These are phyloP conservation scores for Parotocinclus haroldoi DNA, from an alignment of 2,797 vertebrate genomes.

Conservation along the genomic window DNA sequence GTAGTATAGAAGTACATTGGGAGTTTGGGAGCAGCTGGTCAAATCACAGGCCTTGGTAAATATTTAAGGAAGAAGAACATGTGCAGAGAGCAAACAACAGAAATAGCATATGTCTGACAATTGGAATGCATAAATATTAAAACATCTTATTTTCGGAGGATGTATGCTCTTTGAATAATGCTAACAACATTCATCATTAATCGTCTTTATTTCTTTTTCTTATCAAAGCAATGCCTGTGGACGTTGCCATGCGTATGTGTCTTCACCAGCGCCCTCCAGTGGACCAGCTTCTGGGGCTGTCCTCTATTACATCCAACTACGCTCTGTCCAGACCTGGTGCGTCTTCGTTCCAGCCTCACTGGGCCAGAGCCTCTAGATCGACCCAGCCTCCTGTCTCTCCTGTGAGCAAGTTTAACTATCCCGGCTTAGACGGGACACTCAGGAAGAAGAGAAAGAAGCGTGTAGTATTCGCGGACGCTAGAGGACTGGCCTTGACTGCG, in stretches of 20 bases:
- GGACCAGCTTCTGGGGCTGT: background rate
- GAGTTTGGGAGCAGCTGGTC: too few relatives aligned
- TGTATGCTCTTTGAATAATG: too few relatives aligned
- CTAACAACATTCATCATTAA: too few relatives aligned
- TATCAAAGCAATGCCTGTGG: slow-evolving; percentile 20
- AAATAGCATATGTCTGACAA: too few relatives aligned
- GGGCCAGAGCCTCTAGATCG: background rate
- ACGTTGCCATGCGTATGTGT: slow-evolving; percentile 1
- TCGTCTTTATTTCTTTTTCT: background rate
- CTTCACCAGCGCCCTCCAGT: background rate
- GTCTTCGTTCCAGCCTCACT: background rate
- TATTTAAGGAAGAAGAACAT: too few relatives aligned
- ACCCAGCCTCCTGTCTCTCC: background rate
- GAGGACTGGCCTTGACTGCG: slow-evolving; percentile 69
- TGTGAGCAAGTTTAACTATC: background rate
- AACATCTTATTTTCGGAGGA: too few relatives aligned
- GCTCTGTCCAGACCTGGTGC: background rate
- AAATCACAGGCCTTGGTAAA: too few relatives aligned
- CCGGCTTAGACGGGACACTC: slow-evolving; percentile 30
- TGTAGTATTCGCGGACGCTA: slow-evolving; percentile 79
- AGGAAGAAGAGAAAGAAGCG: slow-evolving; percentile 64
- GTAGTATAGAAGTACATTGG: too few relatives aligned
- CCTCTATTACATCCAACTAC: background rate
- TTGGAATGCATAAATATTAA: too few relatives aligned
- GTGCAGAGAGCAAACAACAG: too few relatives aligned